Base-by-base conservation (phyloP, 2,888 invertebrate species). In the Alcis repandata region DNA sequence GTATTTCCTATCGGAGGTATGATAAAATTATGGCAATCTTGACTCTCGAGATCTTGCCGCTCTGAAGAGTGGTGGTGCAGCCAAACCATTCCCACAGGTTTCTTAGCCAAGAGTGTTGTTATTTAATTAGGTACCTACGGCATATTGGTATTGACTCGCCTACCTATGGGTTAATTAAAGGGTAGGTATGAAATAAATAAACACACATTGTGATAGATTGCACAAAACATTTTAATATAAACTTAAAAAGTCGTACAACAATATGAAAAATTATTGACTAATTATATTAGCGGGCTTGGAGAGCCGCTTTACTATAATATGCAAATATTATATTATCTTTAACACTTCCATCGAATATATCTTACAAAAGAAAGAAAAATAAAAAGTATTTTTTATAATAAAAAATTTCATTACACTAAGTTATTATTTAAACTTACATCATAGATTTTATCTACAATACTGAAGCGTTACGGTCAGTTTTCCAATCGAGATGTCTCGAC, bases 231-330 rank as follows among this genome's bases (percentile, higher is more conserved):
- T 96, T 96, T 96, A 96, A 96, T 96, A 96, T 96, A 96, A 96
- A 96, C 96, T 96, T 96, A 96, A 96, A 96, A 96, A 96, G 95
- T 93, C 95, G 95, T 96, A 96, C 96, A 96, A 96, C 96, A 96
- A 96, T 96, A 96, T 96, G 96, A 96, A 96, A 96, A 96, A 96
- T 96, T 96, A 96, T 96, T 96, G 95, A 95, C 95, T 96, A 96
- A 92, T 96, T 94, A 92, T 94, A 94, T 94, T 94, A 88, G 95
- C 95, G 95, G 95, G 93, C 94, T 94, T 94, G 95, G 95, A 95
- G 94, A 92, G 94, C 95, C 95, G 94, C 94, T 94, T 65, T 65
- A 65, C 95, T 95, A 95, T 94, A 92, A 91, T 94, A 93, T 92
- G 94, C 94, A 94, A 94, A 95, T 95, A 94, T 94, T 94, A 94